Conservation (phyloP, 2,113 vertebrate species). For the Cettia cetti region DNA sequence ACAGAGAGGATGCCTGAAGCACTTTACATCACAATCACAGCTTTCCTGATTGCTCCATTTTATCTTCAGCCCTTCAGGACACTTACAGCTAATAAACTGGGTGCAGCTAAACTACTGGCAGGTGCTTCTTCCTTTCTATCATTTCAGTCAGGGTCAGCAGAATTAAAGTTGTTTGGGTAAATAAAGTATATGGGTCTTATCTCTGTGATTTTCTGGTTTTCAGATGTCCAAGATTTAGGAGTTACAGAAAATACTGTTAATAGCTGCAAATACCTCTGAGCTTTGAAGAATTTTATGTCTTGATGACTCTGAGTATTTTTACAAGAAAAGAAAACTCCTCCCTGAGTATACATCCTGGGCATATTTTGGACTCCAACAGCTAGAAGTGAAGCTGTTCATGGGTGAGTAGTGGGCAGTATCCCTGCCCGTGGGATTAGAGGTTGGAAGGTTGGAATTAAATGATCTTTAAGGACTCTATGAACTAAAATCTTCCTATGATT, state of each 20-base stretch:
- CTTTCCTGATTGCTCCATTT: neutral
- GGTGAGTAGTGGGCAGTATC: neutral
- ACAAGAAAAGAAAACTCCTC: neutral
- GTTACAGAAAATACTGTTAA: neutral
- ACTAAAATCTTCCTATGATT: neutral
- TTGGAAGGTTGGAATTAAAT: neutral
- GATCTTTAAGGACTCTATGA: neutral
- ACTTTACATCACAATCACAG: neutral
- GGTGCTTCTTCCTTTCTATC: neutral
- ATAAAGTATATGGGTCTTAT: neutral
- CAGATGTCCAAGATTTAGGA: neutral
- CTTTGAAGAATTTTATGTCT: neutral
- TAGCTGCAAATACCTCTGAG: neutral
- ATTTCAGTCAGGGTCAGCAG: neutral
- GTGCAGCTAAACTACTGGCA: neutral
- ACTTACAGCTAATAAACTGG: neutral
- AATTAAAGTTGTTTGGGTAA: neutral
- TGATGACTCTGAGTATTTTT: neutral
- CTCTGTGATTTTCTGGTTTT: neutral
- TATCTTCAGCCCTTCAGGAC: neutral
- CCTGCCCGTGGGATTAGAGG: too few relatives aligned
- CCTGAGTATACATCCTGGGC: neutral
- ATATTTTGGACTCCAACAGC: neutral
- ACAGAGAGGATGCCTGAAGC: neutral
- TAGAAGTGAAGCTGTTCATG: neutral